A percentile compares a stretch with the other conserved stretches of the same genome.
Evolutionary conservation across 2,113 vertebrate genomes (phyloP).

Genomic region (Phoenicopterus ruber): DNA sequence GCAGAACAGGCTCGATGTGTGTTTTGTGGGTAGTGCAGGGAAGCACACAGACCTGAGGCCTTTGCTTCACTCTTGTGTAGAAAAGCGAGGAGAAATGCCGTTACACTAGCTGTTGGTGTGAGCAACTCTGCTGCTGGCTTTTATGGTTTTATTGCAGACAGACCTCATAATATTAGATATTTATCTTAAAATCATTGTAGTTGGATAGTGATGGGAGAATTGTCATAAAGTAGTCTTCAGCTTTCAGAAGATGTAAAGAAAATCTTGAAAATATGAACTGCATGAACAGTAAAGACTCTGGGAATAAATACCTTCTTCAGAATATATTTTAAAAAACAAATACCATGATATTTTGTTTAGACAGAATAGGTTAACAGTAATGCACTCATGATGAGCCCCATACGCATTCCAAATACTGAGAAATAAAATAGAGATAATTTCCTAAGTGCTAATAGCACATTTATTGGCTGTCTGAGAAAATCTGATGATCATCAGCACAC

Average conservation of each 20-base stretch:
- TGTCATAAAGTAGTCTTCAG: neutral
- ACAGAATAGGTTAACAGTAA: neutral
- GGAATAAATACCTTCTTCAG: neutral
- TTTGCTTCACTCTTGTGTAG: neutral
- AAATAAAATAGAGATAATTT: neutral
- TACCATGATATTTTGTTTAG: neutral
- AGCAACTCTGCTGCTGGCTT: neutral
- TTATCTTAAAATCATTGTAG: neutral
- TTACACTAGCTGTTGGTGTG: neutral
- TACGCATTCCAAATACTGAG: neutral
- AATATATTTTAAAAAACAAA: neutral
- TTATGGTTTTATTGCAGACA: neutral
- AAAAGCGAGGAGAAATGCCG: neutral
- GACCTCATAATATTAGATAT: neutral
- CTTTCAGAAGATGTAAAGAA: neutral
- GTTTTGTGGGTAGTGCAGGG: neutral
- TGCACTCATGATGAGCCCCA: neutral
- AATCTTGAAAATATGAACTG: neutral
- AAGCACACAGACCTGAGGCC: neutral
- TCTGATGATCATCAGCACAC: neutral
- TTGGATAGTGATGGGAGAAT: neutral
- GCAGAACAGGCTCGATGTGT: neutral
- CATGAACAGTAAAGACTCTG: neutral
- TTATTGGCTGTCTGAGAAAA: neutral
- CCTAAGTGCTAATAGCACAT: neutral